Conservation (phyloP, 2,113 vertebrate species). For the Thomomys bottae region DNA sequence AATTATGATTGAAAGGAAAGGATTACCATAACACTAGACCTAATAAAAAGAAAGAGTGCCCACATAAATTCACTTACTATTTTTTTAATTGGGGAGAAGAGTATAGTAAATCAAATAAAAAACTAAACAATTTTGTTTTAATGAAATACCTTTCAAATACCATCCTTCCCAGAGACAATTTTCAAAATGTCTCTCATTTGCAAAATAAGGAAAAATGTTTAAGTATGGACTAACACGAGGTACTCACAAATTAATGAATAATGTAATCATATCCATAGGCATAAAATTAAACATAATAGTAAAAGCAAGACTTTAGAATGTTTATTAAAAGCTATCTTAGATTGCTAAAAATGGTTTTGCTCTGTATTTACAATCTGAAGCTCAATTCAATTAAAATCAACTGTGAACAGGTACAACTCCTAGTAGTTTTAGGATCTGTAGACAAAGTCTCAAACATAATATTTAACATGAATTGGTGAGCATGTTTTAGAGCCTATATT, state of each 20-base stretch:
- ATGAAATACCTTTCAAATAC: conserved; percentile 72
- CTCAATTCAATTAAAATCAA: conserved; percentile 49
- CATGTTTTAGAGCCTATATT: not conserved
- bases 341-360: conserved; percentile 66
- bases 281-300: conserved; percentile 75
- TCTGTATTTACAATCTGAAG: conserved; percentile 63
- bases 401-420: conserved; percentile 48
- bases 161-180: conserved; percentile 71
- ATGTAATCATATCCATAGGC: conserved; percentile 73
- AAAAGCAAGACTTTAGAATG: conserved; percentile 75
- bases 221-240: conserved; percentile 77
- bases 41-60: conserved; percentile 81
- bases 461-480: not conserved
- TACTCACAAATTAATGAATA: conserved; percentile 83
- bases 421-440: conserved; percentile 63
- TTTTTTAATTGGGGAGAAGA: conserved; percentile 55
- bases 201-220: conserved; percentile 79
- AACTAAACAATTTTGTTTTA: conserved; percentile 78
- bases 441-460: conserved; percentile 74
- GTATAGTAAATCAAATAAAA: conserved; percentile 73
- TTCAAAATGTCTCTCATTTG: conserved; percentile 76
- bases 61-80: conserved; percentile 68
- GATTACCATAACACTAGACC: conserved; percentile 83
- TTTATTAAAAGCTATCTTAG: conserved; percentile 78
- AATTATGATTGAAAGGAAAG: conserved; percentile 87